Evolutionary conservation across 2,797 vertebrate genomes (phyloP).

Genomic region (Mus spretus): DNA sequence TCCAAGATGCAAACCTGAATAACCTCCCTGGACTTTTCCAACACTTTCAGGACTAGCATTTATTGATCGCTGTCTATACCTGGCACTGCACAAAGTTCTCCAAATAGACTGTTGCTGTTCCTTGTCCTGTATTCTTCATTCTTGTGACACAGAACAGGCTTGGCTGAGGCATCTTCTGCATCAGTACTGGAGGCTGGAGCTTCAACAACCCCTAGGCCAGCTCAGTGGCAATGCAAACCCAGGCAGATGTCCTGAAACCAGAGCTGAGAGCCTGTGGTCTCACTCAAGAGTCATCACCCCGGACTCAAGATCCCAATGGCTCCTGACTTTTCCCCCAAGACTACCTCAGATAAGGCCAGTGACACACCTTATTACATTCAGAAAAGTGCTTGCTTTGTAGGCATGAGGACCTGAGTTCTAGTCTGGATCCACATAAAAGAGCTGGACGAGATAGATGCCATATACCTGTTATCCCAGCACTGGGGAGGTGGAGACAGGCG

Average conservation of each 20-base stretch:
- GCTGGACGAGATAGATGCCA: background rate
- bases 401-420: too few species aligned
- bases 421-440: background rate
- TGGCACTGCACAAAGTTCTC: background rate
- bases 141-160: background rate
- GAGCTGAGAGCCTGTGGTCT: background rate
- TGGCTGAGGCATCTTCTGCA: background rate
- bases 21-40: background rate
- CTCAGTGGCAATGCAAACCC: background rate
- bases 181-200: background rate
- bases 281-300: background rate
- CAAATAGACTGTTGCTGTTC: background rate
- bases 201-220: background rate
- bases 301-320: background rate
- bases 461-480: background rate
- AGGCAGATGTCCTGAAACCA: fast-evolving
- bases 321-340: background rate
- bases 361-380: too few species aligned
- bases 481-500: background rate
- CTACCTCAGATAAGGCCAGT: background rate
- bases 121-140: background rate
- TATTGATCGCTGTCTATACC: background rate
- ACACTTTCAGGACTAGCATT: background rate
- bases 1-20: background rate
- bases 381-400: background rate